Base-by-base conservation (phyloP, 2,888 invertebrate genomes). In the Epistrophe eligans region DNA sequence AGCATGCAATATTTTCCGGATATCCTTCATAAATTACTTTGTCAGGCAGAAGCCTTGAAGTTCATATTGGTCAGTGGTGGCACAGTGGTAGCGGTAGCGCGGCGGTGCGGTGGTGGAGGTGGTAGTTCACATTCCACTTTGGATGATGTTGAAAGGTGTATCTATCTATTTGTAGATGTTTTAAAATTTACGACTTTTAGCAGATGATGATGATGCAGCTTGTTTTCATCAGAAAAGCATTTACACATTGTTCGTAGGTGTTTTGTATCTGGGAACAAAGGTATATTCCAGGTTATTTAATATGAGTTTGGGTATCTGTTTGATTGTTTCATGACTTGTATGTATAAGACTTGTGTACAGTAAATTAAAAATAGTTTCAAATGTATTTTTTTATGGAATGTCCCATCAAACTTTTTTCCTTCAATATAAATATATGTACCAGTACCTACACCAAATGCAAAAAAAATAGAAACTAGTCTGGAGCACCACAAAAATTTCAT, bases 11-110 rank as follows among this genome's bases (percentile, higher is more conserved):
- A 85, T 79, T 79, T 77, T 38, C 38, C 50, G 57, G 13, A 74
- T 70, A 73, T 79, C 74, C 64, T 84, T 85, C 85, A 85, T 85
- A 85, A 85, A 85, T 85, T 79, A 85, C 82, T 28, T 43, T 70
- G 77, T 70, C 77, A 72, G 57, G 35, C 77, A 72, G 57, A 35
- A 9, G 67, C 76, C 52, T 67, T 62, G 60, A 57, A 40, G 35
- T 40, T 50, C n/a, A 64, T 71, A 45, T 64, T 76, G 71, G 71
- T 76, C 60, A 43, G 62, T 2, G 4, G 43, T 6, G 7, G 60
- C 5, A 2, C 24, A 24, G 5, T 2, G 24, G n/a, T n/a, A n/a
- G n/a, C n/a, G n/a, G n/a, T n/a, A n/a, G 40, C 7, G 60, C 9
- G 19, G 43, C 19, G 60, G 40, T 24, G 24, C n/a, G n/a, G n/a